Evolutionary conservation across 2,888 invertebrate genomes (phyloP), one percentile per base, ranked within the genome.

Genomic region (Lepidocyrtinus sp.): DNA sequence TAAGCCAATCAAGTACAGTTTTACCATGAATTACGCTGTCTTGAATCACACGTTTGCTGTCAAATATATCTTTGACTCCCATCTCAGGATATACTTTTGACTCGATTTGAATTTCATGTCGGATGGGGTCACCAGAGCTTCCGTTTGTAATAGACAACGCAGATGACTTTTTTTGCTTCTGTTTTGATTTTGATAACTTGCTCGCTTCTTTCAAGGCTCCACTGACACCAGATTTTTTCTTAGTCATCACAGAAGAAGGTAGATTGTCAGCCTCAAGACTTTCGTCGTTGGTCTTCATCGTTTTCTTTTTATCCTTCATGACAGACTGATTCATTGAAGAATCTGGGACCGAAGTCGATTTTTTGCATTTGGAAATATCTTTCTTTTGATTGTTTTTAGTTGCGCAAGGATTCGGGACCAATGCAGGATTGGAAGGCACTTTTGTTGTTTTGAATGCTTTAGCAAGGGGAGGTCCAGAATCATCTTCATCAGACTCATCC

Each of bases 11-110:
- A 36, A 86, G 75, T 12, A 83, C 64, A 1, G 61, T n/a, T 55
- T 85, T 75, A 15, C 85, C 86, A 62, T 82, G 82, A 3, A 70
- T 55, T 21, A 79, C 65, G 65, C 84, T 84, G 46, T 85, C 77
- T 5, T 78, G 59, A 24, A 78, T 46, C 50, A 15, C 1, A 15
- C 61, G 64, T 68, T 75, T 75, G 1, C 65, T 59, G 21, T 2
- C 70, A 12, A 81, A 70, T 5, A 75, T 7, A 2, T 50, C 15
- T 12, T 50, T 21, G 12, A 59, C 15, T 2, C 25, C 22, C 22
- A 46, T 17, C n/a, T 72, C 46, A 1, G 72, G 63, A 45, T 71
- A 75, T 2, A 61, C 63, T 25, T 2, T 36, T 1, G 22, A 24
- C 22, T 59, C 59, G 25, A 17, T 15, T 2, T 12, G 46, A 15